Evolutionary conservation across 2,113 vertebrate genomes (phyloP).

Genomic region (Daphoenositta chrysoptera): DNA sequence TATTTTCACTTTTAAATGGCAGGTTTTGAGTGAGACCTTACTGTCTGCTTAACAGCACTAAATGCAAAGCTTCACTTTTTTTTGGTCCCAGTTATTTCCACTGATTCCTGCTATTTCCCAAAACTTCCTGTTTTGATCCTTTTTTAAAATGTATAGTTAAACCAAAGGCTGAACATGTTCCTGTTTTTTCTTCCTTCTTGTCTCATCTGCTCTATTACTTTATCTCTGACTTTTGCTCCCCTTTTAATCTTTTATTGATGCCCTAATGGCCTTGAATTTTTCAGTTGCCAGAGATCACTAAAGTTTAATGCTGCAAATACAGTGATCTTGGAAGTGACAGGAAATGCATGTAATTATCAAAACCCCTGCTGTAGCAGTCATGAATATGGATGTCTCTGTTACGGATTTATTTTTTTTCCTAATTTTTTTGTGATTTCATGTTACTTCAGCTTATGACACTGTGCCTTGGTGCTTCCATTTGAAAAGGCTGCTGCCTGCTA

Average conservation of each 20-base stretch:
- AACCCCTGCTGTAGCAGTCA: background rate
- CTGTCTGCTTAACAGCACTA: background rate
- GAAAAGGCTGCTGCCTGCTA: background rate
- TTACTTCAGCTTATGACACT: background rate
- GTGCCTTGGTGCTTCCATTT: background rate
- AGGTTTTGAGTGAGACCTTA: background rate
- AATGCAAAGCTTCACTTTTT: background rate
- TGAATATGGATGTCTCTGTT: background rate
- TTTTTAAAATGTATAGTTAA: background rate
- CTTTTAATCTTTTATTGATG: background rate
- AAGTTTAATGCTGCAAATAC: background rate
- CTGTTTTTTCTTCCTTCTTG: slow-evolving; percentile 19
- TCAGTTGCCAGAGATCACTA: background rate
- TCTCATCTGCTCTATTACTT: background rate
- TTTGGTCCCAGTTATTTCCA: background rate
- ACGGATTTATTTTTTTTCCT: background rate
- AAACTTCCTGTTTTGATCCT: slow-evolving; percentile 1
- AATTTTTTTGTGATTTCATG: background rate
- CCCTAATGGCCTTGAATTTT: background rate
- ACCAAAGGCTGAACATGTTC: background rate
- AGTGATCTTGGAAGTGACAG: background rate
- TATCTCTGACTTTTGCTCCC: background rate
- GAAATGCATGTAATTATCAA: background rate
- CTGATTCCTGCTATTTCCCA: background rate
- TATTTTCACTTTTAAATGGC: background rate